Evolutionary conservation across 2,797 vertebrate species (phyloP), one percentile per base, ranked within the genome.

Genomic region (Eupleurogrammus muticus): DNA sequence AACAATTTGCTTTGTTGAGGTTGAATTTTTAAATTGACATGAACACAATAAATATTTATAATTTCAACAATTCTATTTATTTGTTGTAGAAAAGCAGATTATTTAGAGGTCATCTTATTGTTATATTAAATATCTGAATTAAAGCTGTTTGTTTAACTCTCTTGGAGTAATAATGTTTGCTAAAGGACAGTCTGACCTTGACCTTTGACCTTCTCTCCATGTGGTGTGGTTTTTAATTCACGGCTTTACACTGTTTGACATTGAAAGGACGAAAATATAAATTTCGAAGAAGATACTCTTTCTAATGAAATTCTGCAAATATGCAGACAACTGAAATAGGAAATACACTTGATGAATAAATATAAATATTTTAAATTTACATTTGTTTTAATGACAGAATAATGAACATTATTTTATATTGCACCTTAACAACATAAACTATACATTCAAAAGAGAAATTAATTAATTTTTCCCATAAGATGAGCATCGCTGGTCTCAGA

Each of bases 141-240:
- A 5, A 1, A 0, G n/a, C 0, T 10, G 20, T 49, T 5, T 3
- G 50, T 61, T 20, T 17, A 1, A 53, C 48, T 60, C 11, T 23
- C 4, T 16, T 9, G 17, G n/a, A 21, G 10, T 7, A 34, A 62
- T 2, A 21, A 28, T 0, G 48, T 13, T 32, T 34, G 4, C 36
- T 20, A 36, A 36, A 28, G 38, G 20, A 50, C 38, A n/a, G 1
- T 48, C 14, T 12, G 48, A 23, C 56, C 52, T 59, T 67, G 65
- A 79, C 68, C 82, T 69, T 62, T 75, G 81, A 77, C 70, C 77
- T 50, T 46, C 2, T 54, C 32, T 23, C 0, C 0, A 36, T 38
- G 3, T 35, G 12, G 2, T n/a, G 2, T 19, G 23, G 4, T 11
- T 32, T 11, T 2, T 9, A 5, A 35, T 20, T 0, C 10, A 24